These are phyloP conservation scores for Plotosus lineatus DNA, from an alignment of 2,113 vertebrate species.

Conservation along the genomic window DNA sequence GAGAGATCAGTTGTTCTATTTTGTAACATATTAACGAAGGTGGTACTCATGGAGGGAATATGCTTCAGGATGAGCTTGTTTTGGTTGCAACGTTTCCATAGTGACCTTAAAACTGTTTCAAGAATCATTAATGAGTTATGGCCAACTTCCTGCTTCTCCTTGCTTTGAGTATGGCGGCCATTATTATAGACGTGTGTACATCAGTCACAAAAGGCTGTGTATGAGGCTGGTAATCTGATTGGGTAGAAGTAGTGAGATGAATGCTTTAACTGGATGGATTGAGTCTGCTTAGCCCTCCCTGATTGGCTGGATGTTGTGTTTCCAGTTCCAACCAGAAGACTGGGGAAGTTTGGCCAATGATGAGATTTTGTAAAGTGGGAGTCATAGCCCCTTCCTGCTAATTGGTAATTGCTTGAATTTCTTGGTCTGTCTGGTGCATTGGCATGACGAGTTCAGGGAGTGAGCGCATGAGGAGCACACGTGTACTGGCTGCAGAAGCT, in stretches of 20 bases:
- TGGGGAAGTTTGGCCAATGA: slow-evolving; percentile 94
- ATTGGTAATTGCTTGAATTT: slow-evolving; percentile 88
- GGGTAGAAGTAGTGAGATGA: neutral
- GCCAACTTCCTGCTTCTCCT: no score
- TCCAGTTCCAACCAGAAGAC: slow-evolving; percentile 95
- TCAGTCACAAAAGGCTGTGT: no score
- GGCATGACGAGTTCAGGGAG: slow-evolving; percentile 81
- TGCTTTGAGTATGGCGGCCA: no score
- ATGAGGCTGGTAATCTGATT: neutral
- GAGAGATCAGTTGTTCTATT: neutral
- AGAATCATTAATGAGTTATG: no score
- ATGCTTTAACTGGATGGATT: neutral
- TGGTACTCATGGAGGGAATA: no score
- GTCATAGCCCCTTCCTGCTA: slow-evolving; percentile 72
- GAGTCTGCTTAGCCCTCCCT: slow-evolving; percentile 42
- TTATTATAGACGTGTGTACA: no score
- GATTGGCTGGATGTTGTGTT: slow-evolving; percentile 83
- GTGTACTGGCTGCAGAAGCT: slow-evolving; percentile 29
- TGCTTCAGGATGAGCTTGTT: no score
- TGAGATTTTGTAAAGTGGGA: slow-evolving; percentile 89
- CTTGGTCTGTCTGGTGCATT: slow-evolving; percentile 73
- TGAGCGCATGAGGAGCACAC: slow-evolving; percentile 37
- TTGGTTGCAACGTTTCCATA: no score
- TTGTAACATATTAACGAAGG: neutral
- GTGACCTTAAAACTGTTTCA: no score